Evolutionary conservation across 2,113 vertebrate species (phyloP).

Genomic region (Montifringilla adamsi): DNA sequence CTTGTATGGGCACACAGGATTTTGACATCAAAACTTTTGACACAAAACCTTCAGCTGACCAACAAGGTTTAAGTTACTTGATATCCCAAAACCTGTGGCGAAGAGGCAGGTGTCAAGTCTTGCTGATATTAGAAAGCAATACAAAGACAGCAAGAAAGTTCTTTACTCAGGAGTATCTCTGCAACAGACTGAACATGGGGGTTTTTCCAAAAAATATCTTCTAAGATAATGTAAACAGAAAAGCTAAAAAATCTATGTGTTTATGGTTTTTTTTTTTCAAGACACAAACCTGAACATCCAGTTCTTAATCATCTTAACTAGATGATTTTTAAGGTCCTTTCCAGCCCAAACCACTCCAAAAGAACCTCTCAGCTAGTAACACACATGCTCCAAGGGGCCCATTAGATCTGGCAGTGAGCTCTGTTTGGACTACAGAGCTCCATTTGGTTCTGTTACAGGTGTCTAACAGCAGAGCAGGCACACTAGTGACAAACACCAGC

Average conservation of each 20-base stretch:
- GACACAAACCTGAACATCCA: neutral
- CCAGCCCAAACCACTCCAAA: neutral
- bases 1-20: neutral
- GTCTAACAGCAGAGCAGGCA: neutral
- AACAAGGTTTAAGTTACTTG: neutral
- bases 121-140: neutral
- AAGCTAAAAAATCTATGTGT: neutral
- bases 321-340: neutral
- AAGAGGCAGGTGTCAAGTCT: neutral
- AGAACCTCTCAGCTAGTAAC: neutral
- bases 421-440: neutral
- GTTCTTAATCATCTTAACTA: neutral
- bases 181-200: neutral
- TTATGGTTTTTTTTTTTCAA: neutral
- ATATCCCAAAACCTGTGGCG: neutral
- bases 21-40: neutral
- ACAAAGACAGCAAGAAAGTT: neutral
- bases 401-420: neutral
- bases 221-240: neutral
- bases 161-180: neutral
- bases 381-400: accelerated
- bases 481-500: neutral
- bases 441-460: neutral
- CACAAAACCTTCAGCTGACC: neutral
- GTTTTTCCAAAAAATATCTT: neutral